Conservation (phyloP, 1,140 invertebrate species). For the Bombus ignitus region DNA sequence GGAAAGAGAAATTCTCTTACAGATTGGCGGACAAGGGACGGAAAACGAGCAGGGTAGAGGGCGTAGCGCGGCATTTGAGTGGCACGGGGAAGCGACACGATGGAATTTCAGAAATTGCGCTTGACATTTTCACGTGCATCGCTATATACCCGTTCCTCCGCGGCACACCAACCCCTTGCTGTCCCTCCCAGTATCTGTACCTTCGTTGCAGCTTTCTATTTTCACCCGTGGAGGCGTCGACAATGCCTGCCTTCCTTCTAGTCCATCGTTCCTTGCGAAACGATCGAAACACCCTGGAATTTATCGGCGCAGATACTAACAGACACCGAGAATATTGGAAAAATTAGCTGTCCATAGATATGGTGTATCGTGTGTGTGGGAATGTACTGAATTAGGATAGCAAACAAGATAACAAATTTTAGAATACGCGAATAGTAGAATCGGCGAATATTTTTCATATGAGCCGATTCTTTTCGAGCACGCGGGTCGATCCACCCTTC, state of each 20-base stretch:
- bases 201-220: constrained; percentile 41
- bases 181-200: background rate
- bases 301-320: constrained; percentile 2
- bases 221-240: constrained; percentile 41
- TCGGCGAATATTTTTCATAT: background rate
- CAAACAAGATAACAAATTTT: too few relatives aligned
- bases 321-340: background rate
- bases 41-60: constrained; percentile 10
- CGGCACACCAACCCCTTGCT: background rate
- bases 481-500: too few relatives aligned
- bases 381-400: too few relatives aligned
- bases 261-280: background rate
- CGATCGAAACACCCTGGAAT: constrained; percentile 29
- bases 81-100: constrained; percentile 64
- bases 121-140: constrained; percentile 64
- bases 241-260: constrained; percentile 10
- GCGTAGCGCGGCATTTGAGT: constrained; percentile 51
- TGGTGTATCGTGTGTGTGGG: too few relatives aligned
- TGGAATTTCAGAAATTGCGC: constrained; percentile 71
- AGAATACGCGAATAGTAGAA: background rate
- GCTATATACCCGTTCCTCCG: constrained; percentile 16
- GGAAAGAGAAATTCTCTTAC: constrained; percentile 20
- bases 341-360: background rate
- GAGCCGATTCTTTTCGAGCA: background rate
- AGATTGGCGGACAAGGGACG: constrained; percentile 43